Evolutionary conservation across 2,113 vertebrate species (phyloP).

Genomic region (Chaetops frenatus): DNA sequence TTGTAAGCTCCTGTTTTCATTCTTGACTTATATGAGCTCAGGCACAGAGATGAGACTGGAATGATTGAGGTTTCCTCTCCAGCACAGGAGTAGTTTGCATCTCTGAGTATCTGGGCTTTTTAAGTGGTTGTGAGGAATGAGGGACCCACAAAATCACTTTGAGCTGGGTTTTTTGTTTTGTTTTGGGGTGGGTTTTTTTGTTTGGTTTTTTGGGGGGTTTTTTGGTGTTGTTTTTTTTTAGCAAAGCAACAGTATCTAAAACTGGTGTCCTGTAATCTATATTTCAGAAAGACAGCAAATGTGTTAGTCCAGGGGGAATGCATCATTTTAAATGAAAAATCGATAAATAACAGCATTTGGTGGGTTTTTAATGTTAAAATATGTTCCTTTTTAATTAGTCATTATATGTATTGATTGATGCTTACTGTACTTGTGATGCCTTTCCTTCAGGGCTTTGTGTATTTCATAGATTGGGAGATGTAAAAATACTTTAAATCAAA

Average conservation of each 20-base stretch:
- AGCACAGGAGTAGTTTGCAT: background rate
- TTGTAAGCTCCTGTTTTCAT: background rate
- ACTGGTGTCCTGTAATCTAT: background rate
- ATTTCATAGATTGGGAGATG: conserved; percentile 64
- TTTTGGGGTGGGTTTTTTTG: too few species aligned
- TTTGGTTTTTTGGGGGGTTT: too few species aligned
- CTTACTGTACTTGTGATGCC: conserved; percentile 50
- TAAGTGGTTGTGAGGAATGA: background rate
- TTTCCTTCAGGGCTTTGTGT: conserved; percentile 60
- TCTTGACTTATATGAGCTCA: background rate
- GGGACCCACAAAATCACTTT: background rate
- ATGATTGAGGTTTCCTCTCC: background rate
- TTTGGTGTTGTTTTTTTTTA: background rate
- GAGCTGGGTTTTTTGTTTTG: background rate
- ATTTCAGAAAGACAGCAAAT: conserved; percentile 25
- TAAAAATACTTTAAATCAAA: conserved; percentile 73
- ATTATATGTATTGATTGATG: conserved; percentile 65
- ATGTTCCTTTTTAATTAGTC: conserved; percentile 67
- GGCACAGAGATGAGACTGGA: background rate
- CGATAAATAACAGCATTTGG: conserved; percentile 55
- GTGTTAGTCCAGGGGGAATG: conserved; percentile 15
- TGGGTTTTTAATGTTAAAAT: conserved; percentile 62
- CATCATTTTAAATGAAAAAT: conserved; percentile 57
- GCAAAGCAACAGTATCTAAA: background rate
- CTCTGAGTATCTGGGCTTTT: background rate